Evolutionary conservation across 1,140 invertebrate genomes (phyloP).

Genomic region (Apis cerana): DNA sequence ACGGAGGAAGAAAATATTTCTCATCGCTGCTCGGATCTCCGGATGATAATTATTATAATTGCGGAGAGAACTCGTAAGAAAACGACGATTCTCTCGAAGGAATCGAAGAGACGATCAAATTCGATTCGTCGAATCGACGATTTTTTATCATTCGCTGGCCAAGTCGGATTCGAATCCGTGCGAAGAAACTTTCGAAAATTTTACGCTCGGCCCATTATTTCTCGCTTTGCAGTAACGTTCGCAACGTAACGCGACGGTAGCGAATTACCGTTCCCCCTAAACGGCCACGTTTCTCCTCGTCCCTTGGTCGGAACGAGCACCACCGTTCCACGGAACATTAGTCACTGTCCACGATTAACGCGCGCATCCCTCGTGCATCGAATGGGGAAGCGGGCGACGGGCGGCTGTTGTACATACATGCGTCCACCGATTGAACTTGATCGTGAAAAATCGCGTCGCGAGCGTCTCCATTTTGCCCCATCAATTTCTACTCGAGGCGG

Average conservation of each 20-base stretch:
- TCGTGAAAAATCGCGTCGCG: constrained; percentile 58
- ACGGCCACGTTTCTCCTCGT: constrained; percentile 52
- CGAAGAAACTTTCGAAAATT: not conserved
- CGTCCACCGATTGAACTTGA: constrained; percentile 60
- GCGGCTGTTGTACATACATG: constrained; percentile 16
- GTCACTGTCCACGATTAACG: constrained; percentile 66
- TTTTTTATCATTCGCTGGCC: too few species aligned
- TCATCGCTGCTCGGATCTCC: not conserved
- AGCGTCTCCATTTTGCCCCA: constrained; percentile 21
- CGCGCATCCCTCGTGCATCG: constrained; percentile 52
- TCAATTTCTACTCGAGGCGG: constrained; percentile 13
- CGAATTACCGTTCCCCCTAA: constrained; percentile 52
- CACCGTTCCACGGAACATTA: constrained; percentile 49
- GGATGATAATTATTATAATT: not conserved
- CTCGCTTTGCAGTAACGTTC: constrained; percentile 18
- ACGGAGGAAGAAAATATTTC: not conserved
- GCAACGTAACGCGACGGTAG: constrained; percentile 39
- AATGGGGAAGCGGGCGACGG: constrained; percentile 2
- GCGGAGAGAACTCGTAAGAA: not conserved
- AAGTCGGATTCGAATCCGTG: too few species aligned
- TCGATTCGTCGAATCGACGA: too few species aligned
- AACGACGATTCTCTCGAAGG: not conserved
- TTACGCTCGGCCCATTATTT: constrained; percentile 44
- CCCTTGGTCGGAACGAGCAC: constrained; percentile 50
- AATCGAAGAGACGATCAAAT: too few species aligned